Conservation (phyloP, 2,797 vertebrate genomes). For the Rhabdophis nuchalis region DNA sequence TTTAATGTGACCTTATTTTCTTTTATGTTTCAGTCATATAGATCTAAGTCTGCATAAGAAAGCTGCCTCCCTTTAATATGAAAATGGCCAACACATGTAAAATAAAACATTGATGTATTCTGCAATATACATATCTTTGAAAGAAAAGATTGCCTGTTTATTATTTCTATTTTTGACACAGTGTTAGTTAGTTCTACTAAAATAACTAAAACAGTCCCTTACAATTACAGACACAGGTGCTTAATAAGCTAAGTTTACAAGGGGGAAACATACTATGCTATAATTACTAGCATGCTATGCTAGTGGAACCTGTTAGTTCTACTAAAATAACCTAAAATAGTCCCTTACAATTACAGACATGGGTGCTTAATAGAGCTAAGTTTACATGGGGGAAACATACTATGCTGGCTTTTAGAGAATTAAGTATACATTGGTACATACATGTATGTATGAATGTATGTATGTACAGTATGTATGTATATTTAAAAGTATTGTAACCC, state of each 20-base stretch:
- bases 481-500: neutral
- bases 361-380: neutral
- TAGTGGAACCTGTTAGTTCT: too few species aligned
- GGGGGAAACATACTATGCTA: neutral
- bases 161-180: neutral
- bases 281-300: too few species aligned
- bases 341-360: neutral
- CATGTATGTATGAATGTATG: too few species aligned
- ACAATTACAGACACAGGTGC: neutral
- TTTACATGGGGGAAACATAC: neutral
- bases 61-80: conserved; percentile 24
- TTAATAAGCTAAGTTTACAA: neutral
- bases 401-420: neutral
- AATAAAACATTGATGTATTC: neutral
- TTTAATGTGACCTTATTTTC: neutral
- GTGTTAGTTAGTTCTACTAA: neutral
- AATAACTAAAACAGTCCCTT: conserved; percentile 15
- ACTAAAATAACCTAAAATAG: conserved; percentile 21
- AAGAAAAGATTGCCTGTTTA: neutral
- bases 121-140: neutral
- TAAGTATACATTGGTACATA: neutral
- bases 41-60: neutral
- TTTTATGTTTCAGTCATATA: neutral
- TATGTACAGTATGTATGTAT: neutral
- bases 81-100: conserved; percentile 7